These are phyloP conservation scores for Poeciliopsis paucimaculata DNA, from an alignment of 2,797 vertebrate species.

Conservation along the genomic window DNA sequence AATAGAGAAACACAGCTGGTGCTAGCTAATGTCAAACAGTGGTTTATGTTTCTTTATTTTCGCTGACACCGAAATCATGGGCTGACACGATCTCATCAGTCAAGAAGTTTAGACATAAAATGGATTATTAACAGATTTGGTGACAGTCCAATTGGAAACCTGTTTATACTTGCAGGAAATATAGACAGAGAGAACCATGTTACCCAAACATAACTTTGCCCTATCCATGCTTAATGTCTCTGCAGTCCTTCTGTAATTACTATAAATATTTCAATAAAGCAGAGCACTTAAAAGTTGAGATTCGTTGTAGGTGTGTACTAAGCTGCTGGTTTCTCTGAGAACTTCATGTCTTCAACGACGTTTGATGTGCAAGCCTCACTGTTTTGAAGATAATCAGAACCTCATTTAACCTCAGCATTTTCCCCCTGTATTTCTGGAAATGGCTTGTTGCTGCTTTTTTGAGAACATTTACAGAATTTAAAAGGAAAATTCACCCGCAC, in stretches of 20 bases:
- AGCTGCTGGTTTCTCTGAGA: constrained; percentile 6
- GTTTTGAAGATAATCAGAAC: background rate
- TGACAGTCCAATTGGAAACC: constrained; percentile 7
- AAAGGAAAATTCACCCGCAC: background rate
- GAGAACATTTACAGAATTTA: background rate
- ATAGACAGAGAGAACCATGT: background rate
- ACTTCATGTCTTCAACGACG: background rate
- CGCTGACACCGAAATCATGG: constrained; percentile 44
- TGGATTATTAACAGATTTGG: constrained; percentile 25
- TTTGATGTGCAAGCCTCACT: background rate
- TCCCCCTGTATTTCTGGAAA: background rate
- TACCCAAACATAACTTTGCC: background rate
- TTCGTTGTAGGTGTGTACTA: constrained; percentile 27
- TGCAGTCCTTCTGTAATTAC: constrained; percentile 12
- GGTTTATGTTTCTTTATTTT: constrained; percentile 22
- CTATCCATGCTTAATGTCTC: background rate
- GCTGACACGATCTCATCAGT: constrained; percentile 33
- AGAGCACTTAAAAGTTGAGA: constrained; percentile 10
- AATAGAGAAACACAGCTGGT: constrained; percentile 61
- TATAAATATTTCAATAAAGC: constrained; percentile 33
- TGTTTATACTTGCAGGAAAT: constrained; percentile 31
- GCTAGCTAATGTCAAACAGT: constrained; percentile 27
- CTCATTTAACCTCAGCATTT: background rate
- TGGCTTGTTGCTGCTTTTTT: constrained; percentile 3
- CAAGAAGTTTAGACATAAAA: constrained; percentile 33